Evolutionary conservation across 2,888 invertebrate species (phyloP).

Genomic region (Dryocosmus kuriphilus): DNA sequence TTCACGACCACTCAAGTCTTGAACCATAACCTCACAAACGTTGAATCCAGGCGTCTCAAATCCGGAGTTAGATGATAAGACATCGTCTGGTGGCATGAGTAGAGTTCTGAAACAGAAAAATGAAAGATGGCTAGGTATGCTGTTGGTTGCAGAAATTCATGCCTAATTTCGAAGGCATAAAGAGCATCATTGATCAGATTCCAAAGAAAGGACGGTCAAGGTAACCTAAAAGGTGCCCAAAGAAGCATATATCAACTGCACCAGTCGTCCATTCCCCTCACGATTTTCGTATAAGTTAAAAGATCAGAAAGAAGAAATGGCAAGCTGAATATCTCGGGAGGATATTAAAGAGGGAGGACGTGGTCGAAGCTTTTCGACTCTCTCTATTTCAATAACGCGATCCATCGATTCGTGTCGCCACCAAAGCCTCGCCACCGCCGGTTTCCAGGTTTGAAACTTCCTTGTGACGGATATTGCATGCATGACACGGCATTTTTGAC

Average conservation of each 20-base stretch:
- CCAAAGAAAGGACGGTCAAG: background rate
- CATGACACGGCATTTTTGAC: constrained; percentile 52
- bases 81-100: constrained; percentile 74
- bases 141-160: too few relatives aligned
- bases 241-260: too few relatives aligned
- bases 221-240: too few relatives aligned
- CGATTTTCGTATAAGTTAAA: too few relatives aligned
- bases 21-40: too few relatives aligned
- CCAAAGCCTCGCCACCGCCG: background rate
- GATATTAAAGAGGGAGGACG: background rate
- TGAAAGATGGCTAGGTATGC: background rate
- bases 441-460: constrained; percentile 46
- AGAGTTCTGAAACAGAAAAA: constrained; percentile 71
- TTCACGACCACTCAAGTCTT: too few relatives aligned
- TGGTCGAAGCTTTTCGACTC: background rate
- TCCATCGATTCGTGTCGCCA: constrained; percentile 47
- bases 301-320: background rate
- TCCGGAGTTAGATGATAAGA: constrained; percentile 69
- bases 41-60: constrained; percentile 75
- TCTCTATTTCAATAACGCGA: constrained; percentile 10
- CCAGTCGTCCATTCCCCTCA: too few relatives aligned
- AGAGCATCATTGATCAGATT: too few relatives aligned
- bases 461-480: constrained; percentile 55
- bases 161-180: too few relatives aligned
- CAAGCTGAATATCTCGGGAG: background rate